These are phyloP conservation scores for Drosophila macrothrix DNA, from an alignment of 2,888 invertebrate genomes.

Conservation along the genomic window DNA sequence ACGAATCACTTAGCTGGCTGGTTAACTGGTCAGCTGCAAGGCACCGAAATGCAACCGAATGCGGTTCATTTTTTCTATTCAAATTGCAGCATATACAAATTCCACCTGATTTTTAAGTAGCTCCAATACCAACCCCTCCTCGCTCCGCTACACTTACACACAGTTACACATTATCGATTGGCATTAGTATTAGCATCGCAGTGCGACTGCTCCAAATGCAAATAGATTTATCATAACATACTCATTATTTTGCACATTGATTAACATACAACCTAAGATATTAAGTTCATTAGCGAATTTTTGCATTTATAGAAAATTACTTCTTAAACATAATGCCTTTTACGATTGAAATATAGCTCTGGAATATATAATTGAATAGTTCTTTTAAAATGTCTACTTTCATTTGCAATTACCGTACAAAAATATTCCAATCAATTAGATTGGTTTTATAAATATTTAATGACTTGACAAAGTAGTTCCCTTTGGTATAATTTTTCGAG, in stretches of 20 bases:
- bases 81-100: constrained; percentile 31
- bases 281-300: neutral
- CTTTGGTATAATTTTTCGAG: neutral
- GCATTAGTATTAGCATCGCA: neutral
- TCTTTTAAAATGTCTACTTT: too few relatives aligned
- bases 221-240: neutral
- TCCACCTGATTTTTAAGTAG: constrained; percentile 16
- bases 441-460: neutral
- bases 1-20: neutral
- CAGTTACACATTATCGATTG: neutral
- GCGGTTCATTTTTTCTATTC: constrained; percentile 27
- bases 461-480: neutral
- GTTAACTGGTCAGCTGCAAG: neutral
- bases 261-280: neutral
- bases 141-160: too few relatives aligned
- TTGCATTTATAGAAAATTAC: neutral
- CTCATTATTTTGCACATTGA: neutral
- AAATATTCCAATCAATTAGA: neutral
- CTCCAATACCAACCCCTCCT: neutral
- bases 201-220: neutral
- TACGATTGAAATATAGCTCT: neutral
- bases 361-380: neutral
- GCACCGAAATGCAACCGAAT: constrained; percentile 9
- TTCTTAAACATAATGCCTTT: neutral
- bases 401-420: neutral